Conservation (phyloP, 2,797 vertebrate genomes). For the Acestrorhynchus altus region DNA sequence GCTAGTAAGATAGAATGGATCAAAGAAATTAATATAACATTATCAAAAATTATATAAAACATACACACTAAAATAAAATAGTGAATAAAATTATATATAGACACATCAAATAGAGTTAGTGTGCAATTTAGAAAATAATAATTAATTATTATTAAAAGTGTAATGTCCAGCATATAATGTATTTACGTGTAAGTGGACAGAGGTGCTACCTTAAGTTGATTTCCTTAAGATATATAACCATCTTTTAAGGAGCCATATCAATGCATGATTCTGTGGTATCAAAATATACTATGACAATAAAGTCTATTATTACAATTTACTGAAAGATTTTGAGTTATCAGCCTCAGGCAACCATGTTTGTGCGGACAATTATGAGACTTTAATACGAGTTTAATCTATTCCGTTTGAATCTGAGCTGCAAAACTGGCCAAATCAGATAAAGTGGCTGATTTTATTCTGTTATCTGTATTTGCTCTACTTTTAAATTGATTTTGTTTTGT, state of each 20-base stretch:
- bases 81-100: too few species aligned
- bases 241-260: too few species aligned
- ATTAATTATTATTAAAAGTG: too few species aligned
- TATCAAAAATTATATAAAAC: too few species aligned
- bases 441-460: slow-evolving; percentile 64
- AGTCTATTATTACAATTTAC: slow-evolving; percentile 44
- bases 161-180: background rate
- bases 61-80: too few species aligned
- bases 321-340: slow-evolving; percentile 51
- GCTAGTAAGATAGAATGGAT: too few species aligned
- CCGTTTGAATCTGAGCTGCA: slow-evolving; percentile 56
- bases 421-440: slow-evolving; percentile 63
- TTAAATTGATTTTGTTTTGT: slow-evolving; percentile 74
- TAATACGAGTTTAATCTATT: slow-evolving; percentile 62
- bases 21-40: too few species aligned
- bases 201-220: too few species aligned
- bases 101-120: too few species aligned
- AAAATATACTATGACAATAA: background rate
- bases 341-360: slow-evolving; percentile 53
- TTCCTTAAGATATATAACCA: too few species aligned
- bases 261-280: too few species aligned
- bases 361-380: slow-evolving; percentile 53
- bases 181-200: background rate
- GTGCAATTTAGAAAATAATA: too few species aligned
- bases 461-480: slow-evolving; percentile 61